Evolutionary conservation across 2,113 vertebrate species (phyloP).

Genomic region (Paratilapia polleni): DNA sequence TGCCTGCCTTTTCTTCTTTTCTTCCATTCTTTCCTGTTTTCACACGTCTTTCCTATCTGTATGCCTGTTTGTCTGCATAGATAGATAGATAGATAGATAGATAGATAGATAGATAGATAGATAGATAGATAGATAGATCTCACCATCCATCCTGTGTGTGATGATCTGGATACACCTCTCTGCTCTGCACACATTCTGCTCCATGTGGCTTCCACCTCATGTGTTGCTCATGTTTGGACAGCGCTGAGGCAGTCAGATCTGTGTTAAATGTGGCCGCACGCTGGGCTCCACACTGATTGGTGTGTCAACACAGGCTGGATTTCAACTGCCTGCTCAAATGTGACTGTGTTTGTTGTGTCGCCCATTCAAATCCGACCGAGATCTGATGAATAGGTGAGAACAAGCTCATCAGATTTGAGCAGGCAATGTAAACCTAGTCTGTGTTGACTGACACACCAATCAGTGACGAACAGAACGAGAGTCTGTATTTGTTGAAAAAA

Average conservation of each 20-base stretch:
- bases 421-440: constrained; percentile 43
- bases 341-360: constrained; percentile 63
- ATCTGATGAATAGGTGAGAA: constrained; percentile 62
- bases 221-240: constrained; percentile 59
- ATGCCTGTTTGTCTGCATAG: neutral
- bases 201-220: constrained; percentile 11
- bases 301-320: constrained; percentile 71
- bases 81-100: neutral
- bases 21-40: neutral
- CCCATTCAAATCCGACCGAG: constrained; percentile 55
- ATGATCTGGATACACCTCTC: constrained; percentile 20
- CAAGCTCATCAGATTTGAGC: constrained; percentile 65
- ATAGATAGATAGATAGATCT: neutral
- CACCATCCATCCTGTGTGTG: neutral
- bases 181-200: constrained; percentile 47
- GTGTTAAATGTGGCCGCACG: constrained; percentile 60
- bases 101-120: neutral
- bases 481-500: constrained; percentile 27
- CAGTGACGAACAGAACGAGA: constrained; percentile 45
- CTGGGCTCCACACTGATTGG: constrained; percentile 55
- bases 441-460: constrained; percentile 64
- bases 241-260: constrained; percentile 38
- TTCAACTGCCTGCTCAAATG: constrained; percentile 70
- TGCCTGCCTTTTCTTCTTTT: neutral
- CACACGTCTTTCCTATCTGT: neutral